A percentile compares a stretch with the other conserved stretches of the same genome.
Conservation (phyloP, 1,140 invertebrate species). For the Cylas formicarius region DNA sequence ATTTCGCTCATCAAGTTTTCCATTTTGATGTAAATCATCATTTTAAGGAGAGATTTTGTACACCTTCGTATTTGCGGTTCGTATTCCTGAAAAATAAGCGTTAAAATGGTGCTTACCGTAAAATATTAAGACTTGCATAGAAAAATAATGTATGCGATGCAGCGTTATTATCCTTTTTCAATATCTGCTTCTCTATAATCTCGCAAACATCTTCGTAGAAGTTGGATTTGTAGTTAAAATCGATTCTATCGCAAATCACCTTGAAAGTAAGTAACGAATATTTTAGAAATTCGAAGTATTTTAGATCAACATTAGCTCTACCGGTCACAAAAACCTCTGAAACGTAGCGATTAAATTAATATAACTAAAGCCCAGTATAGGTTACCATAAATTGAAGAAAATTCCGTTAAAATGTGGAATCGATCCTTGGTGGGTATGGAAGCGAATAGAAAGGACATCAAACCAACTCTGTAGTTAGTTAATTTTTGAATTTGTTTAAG, state of each 20-base stretch:
- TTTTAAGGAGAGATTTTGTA: constrained; percentile 18
- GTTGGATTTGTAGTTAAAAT: constrained; percentile 8
- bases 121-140: neutral
- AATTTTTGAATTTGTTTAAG: constrained; percentile 13
- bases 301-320: constrained; percentile 19
- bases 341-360: constrained; percentile 6
- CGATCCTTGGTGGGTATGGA: constrained; percentile 16
- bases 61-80: constrained; percentile 18
- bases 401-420: constrained; percentile 21
- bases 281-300: constrained; percentile 17
- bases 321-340: constrained; percentile 19
- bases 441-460: constrained; percentile 19
- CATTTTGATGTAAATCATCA: constrained; percentile 20
- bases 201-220: constrained; percentile 17
- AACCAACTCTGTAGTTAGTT: constrained; percentile 17
- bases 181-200: constrained; percentile 19
- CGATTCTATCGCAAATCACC: constrained; percentile 11
- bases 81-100: constrained; percentile 24
- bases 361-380: constrained; percentile 5
- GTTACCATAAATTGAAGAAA: constrained; percentile 23
- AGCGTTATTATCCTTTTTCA: constrained; percentile 16
- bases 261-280: constrained; percentile 23
- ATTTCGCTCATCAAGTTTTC: constrained; percentile 11
- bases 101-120: neutral
- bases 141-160: neutral